Base-by-base conservation (phyloP, 2,113 vertebrate species). In the Chauna torquata region DNA sequence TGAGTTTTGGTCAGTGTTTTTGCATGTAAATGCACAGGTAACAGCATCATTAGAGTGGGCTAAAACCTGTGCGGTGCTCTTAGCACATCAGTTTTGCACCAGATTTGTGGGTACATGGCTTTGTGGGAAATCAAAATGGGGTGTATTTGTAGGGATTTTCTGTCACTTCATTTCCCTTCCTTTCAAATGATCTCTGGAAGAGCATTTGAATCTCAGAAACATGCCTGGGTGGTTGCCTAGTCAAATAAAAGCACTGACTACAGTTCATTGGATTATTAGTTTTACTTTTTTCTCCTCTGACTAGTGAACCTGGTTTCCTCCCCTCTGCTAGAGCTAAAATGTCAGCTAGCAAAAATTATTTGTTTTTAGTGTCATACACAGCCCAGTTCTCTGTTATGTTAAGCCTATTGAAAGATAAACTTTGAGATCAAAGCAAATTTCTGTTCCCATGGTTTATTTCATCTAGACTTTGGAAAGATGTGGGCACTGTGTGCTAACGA, bases 401-500 rank as follows among this genome's bases (percentile, higher is more conserved):
- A 84, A 94, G 58, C 72, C n/a, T 28, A 13, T 50, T 57, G 71
- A 81, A 96, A 92, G 76, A 85, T 91, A 96, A 97, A 91, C 93
- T 88, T 68, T 54, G 70, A 95, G 94, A 94, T 90, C 90, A 96
- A 84, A 96, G 90, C 61, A 82, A 45, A 74, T 92, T 89, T 96
- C 45, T 89, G 42, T 92, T 92, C 72, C 83, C 47, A 3, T 91
- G 94, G 34, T 91, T 95, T 93, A 74, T 97, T 96, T 94, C 50
- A 86, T 92, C 34, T 64, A 69, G 44, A 59, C 22, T n/a, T 83
- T 77, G 77, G 74, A 74, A 90, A 71, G 62, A 74, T 72, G 74
- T 88, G 80, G 61, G 82, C 82, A 45, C 58, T 50, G 44, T 42
- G 61, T 82, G 85, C 79, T 92, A 40, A 82, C 89, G 86, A 94